Evolutionary conservation across 1,140 invertebrate species (phyloP).

Genomic region (Watersipora subatra): DNA sequence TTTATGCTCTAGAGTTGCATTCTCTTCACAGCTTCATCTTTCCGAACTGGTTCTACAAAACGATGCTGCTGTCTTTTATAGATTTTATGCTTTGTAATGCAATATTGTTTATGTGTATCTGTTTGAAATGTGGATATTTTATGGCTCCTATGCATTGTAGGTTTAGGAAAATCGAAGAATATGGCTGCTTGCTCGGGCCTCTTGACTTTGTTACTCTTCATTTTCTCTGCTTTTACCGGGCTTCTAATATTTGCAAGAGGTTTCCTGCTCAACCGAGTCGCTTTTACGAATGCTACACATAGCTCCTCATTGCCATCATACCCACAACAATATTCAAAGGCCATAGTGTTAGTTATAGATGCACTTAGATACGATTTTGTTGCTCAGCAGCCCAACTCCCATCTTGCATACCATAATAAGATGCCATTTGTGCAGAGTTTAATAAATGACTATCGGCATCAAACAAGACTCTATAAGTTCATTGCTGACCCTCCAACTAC

Average conservation of each 20-base stretch:
- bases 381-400: conserved; percentile 8
- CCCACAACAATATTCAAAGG: conserved; percentile 20
- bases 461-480: conserved; percentile 52
- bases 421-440: conserved; percentile 55
- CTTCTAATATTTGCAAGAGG: conserved; percentile 65
- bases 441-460: conserved; percentile 48
- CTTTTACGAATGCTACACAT: conserved; percentile 39
- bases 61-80: too few species aligned
- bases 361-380: conserved; percentile 86
- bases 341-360: conserved; percentile 74
- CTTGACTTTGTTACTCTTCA: too few species aligned
- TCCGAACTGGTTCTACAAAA: too few species aligned
- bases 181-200: not conserved
- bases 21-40: too few species aligned
- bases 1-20: too few species aligned
- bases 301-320: not conserved
- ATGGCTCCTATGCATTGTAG: too few species aligned
- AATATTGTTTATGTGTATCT: too few species aligned
- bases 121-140: too few species aligned
- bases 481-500: conserved; percentile 93
- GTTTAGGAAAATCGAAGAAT: too few species aligned
- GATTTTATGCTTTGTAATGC: too few species aligned
- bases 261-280: conserved; percentile 63
- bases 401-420: conserved; percentile 57
- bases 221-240: not conserved